These are phyloP conservation scores for Tetramorium parvispinum DNA, from an alignment of 1,140 invertebrate species.

Conservation along the genomic window DNA sequence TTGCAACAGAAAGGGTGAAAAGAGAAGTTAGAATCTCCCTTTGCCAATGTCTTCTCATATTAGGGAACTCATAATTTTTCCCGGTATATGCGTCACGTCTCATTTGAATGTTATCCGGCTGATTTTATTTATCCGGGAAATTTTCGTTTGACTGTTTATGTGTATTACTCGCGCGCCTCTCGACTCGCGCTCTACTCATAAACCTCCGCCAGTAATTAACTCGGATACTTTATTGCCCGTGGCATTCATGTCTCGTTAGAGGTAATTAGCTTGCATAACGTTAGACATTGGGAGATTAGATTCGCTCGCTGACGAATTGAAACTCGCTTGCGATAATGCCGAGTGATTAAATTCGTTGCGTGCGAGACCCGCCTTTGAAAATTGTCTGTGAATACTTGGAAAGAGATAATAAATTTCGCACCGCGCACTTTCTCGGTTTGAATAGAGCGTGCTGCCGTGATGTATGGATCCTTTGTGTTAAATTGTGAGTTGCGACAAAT, in stretches of 20 bases:
- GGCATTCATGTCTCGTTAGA: slow-evolving; percentile 51
- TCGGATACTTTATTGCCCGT: slow-evolving; percentile 30
- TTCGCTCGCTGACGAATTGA: slow-evolving; percentile 30
- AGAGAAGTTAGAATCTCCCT: not conserved
- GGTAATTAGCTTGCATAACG: slow-evolving; percentile 45
- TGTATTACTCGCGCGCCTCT: not conserved
- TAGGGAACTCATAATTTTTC: slow-evolving; percentile 22
- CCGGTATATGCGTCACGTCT: not conserved
- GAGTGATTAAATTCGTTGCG: slow-evolving; percentile 16
- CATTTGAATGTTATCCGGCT: slow-evolving; percentile 5
- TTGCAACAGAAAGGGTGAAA: not conserved
- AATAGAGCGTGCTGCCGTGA: slow-evolving; percentile 17
- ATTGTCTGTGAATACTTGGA: slow-evolving; percentile 9
- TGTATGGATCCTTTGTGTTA: slow-evolving; percentile 54
- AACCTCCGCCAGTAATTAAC: slow-evolving; percentile 48
- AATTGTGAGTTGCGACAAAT: slow-evolving; percentile 36
- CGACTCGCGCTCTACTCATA: slow-evolving; percentile 25
- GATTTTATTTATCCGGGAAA: not conserved
- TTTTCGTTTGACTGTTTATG: slow-evolving; percentile 13
- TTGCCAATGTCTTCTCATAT: not conserved
- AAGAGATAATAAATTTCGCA: slow-evolving; percentile 39
- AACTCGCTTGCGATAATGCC: slow-evolving; percentile 7
- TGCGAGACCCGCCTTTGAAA: slow-evolving; percentile 11
- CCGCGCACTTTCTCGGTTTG: not conserved
- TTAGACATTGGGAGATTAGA: slow-evolving; percentile 41